A percentile compares a stretch with the other conserved stretches of the same genome.
Evolutionary conservation across 2,113 vertebrate species (phyloP).

Genomic region (Brachypteracias leptosomus): DNA sequence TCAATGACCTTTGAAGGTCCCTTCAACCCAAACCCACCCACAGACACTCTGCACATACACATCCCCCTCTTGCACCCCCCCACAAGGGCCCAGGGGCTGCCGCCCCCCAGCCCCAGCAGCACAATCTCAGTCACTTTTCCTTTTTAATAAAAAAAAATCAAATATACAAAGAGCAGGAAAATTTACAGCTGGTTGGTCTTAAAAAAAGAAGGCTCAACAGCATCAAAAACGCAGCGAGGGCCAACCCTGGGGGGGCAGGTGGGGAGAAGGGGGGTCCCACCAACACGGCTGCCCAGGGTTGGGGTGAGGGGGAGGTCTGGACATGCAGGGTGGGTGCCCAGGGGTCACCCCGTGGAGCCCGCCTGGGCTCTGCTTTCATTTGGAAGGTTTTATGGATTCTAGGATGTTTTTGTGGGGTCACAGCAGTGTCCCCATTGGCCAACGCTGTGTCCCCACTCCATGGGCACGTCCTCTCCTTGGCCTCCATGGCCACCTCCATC

Average conservation of each 20-base stretch:
- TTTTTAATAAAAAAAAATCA: slow-evolving; percentile 49
- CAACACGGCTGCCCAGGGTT: fast-evolving
- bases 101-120: not conserved
- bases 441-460: not conserved
- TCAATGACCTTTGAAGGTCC: too few relatives aligned
- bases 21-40: not conserved
- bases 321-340: not conserved
- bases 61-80: not conserved
- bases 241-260: not conserved
- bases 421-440: not conserved
- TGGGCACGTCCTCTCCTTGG: not conserved
- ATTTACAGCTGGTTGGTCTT: not conserved
- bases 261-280: not conserved
- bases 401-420: too few relatives aligned
- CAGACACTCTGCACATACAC: not conserved
- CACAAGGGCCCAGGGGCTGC: not conserved
- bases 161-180: not conserved
- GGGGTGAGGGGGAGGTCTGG: not conserved
- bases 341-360: not conserved
- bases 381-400: not conserved
- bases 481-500: not conserved
- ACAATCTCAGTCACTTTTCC: not conserved
- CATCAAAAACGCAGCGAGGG: not conserved
- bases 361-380: not conserved
- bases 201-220: not conserved